Base-by-base conservation (phyloP, 2,888 invertebrate species). In the Chironomus tentans region DNA sequence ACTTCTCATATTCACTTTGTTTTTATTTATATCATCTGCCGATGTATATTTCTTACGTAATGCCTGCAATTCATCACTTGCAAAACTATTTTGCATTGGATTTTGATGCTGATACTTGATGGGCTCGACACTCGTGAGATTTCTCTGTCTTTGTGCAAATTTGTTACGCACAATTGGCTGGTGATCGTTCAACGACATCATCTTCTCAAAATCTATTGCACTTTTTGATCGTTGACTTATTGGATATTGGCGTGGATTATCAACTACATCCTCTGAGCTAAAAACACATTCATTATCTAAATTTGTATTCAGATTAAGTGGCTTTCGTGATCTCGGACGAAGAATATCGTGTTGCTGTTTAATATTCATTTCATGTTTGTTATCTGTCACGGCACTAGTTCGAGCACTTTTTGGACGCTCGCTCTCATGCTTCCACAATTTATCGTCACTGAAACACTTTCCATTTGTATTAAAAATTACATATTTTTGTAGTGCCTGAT, bases 241-340 rank as follows among this genome's bases (percentile, higher is more conserved):
- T 76, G 73, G 68, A 76, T n/a, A 68, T 56, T 56, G 56, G 3
- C 68, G 65, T 69, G 77, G 50, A 77, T 70, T 74, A 48, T 77
- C 77, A 74, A 77, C 38, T 76, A 77, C 76, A 76, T 79, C 83
- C 79, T 85, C 85, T 77, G 81, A 80, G 77, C 84, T 84, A 78
- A 83, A 84, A 81, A 83, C 84, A 80, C 84, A 84, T 81, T 84
- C 82, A 38, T 74, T 74, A 24, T 74, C 74, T 15, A 74, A 68
- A 48, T 74, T 74, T 18, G 74, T 74, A 81, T 89, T 85, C 77
- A 92, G 87, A 79, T 90, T 89, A 79, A 92, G 90, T 47, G 92
- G 92, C 80, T 89, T 88, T 65, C 92, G 84, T 77, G 91, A 91
- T 79, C 92, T 85, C 0, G 92, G 91, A 28, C 69, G 15, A n/a